Percentiles rank a stretch among this genome's conserved stretches.
These are phyloP conservation scores for Elymnias hypermnestra DNA, from an alignment of 1,140 invertebrate genomes.

Conservation along the genomic window DNA sequence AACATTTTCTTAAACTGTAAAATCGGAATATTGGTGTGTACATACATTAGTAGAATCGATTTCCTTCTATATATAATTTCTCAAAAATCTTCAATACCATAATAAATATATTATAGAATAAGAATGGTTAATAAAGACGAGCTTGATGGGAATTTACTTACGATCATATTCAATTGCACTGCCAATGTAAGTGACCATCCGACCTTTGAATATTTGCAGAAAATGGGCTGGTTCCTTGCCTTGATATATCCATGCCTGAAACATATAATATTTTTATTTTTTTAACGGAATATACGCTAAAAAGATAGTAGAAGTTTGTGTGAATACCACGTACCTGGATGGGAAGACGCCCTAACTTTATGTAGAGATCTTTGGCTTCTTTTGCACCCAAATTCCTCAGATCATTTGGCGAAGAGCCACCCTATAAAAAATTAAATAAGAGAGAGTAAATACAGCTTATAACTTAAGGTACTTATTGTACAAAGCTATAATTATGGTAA, in stretches of 20 bases:
- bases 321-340: constrained; percentile 67
- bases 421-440: constrained; percentile 32
- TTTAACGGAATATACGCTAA: too few relatives aligned
- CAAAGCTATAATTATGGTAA: too few relatives aligned
- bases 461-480: too few relatives aligned
- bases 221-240: constrained; percentile 94
- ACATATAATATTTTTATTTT: too few relatives aligned
- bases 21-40: too few relatives aligned
- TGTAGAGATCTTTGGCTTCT: constrained; percentile 73
- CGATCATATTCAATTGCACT: constrained; percentile 79
- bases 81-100: too few relatives aligned
- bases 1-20: too few relatives aligned
- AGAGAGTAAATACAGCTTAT: not conserved
- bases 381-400: constrained; percentile 71
- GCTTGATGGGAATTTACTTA: constrained; percentile 68
- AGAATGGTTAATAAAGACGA: too few relatives aligned
- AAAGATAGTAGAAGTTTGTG: too few relatives aligned
- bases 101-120: too few relatives aligned
- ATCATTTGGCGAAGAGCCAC: constrained; percentile 74
- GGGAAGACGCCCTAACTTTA: constrained; percentile 63
- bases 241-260: constrained; percentile 88
- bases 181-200: constrained; percentile 86
- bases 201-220: constrained; percentile 91
- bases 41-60: too few relatives aligned
- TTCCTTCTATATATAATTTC: too few relatives aligned